Percentiles rank a stretch among this genome's conserved stretches.
Conservation (phyloP, 2,888 invertebrate genomes). For the Tetranychus truncatus region DNA sequence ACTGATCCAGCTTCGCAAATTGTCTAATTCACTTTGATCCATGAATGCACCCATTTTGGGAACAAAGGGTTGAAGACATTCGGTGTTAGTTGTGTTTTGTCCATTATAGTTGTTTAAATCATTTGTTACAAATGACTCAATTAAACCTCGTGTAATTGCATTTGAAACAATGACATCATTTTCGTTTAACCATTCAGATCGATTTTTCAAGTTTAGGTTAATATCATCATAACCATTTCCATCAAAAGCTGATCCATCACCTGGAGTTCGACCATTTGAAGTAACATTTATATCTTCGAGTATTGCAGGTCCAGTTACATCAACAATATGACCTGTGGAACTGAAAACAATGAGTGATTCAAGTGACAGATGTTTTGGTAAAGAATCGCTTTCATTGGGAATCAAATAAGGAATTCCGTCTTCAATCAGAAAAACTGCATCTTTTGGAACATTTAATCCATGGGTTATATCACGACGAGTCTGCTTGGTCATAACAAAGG, state of each 20-base stretch:
- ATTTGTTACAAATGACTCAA: background rate
- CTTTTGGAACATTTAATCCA: background rate
- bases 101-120: background rate
- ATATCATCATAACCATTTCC: background rate
- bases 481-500: background rate
- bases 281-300: background rate
- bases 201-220: background rate
- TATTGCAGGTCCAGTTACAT: background rate
- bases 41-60: background rate
- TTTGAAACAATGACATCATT: conserved; percentile 2
- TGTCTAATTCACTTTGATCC: background rate
- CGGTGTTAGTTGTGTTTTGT: too few relatives aligned
- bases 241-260: background rate
- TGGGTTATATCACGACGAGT: background rate
- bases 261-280: background rate
- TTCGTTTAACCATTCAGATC: conserved; percentile 8
- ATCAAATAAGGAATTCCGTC: conserved; percentile 1
- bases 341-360: background rate
- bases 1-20: background rate
- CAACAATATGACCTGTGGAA: conserved; percentile 5
- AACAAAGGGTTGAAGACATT: background rate
- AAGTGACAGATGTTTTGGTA: background rate
- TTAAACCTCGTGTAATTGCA: background rate
- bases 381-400: conserved; percentile 1
- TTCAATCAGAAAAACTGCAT: background rate